Percentiles rank a stretch among this genome's conserved stretches.
Conservation (phyloP, 2,888 invertebrate genomes). For the Xestia ashworthii region DNA sequence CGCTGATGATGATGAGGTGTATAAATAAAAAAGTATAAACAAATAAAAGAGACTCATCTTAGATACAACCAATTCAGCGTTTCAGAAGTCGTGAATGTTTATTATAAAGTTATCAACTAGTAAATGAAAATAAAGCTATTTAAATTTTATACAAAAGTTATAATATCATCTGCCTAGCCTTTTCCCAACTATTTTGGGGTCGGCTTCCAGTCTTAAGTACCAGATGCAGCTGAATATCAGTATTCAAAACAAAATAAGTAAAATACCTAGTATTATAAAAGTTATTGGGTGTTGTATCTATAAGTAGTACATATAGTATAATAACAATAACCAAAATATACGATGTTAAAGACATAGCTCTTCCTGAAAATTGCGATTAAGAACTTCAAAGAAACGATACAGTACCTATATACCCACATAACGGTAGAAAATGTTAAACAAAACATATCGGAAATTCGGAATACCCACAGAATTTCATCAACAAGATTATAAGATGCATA, state of each 20-base stretch:
- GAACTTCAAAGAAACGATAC: conserved; percentile 33
- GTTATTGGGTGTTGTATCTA: not conserved
- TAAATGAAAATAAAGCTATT: not conserved
- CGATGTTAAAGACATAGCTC: not conserved
- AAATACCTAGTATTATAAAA: too few relatives aligned
- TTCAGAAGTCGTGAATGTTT: not conserved
- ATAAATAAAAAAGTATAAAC: not conserved
- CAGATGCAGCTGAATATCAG: too few relatives aligned
- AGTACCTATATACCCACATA: not conserved
- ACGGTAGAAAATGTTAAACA: not conserved
- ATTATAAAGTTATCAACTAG: not conserved
- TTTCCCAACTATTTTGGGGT: too few relatives aligned
- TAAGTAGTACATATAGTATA: not conserved
- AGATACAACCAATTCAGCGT: not conserved
- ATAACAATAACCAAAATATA: not conserved
- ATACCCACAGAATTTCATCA: conserved; percentile 20
- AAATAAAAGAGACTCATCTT: not conserved
- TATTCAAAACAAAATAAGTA: too few relatives aligned
- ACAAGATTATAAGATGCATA: conserved; percentile 25
- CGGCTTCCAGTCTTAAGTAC: too few relatives aligned
- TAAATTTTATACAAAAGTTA: not conserved
- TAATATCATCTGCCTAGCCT: not conserved
- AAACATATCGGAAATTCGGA: not conserved
- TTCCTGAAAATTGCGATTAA: not conserved
- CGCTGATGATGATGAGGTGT: too few relatives aligned